A percentile compares a stretch with the other conserved stretches of the same genome.
phyloP scores from a whole-genome alignment of 1,140 invertebrate genomes.

The Spodoptera litura region DNA sequence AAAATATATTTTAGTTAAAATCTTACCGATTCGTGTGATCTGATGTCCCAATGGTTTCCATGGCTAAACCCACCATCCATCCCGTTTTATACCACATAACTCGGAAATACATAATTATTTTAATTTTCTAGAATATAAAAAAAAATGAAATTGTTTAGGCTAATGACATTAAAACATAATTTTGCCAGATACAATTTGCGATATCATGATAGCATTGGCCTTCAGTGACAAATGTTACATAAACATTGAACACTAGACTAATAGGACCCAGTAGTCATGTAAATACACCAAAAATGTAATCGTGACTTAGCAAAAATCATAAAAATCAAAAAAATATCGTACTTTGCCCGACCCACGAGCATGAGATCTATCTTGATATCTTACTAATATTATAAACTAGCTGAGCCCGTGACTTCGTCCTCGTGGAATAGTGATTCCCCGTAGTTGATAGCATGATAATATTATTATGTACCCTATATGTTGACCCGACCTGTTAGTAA shows the following conservation, averaged over 20 bases:
- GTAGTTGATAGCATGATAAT: no score
- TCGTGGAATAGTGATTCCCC: no score
- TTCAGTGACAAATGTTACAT: not conserved
- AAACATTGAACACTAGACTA: no score
- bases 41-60: slow-evolving; percentile 1
- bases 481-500: no score
- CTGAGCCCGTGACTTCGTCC: no score
- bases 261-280: not conserved
- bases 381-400: no score
- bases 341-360: no score
- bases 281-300: no score
- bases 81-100: slow-evolving; percentile 20
- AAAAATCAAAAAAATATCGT: no score
- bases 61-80: not conserved
- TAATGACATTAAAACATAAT: slow-evolving; percentile 27
- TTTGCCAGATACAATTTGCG: slow-evolving; percentile 10
- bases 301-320: no score
- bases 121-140: slow-evolving; percentile 38
- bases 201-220: slow-evolving; percentile 10
- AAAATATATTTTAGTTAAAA: not conserved
- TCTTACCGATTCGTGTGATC: slow-evolving; percentile 11
- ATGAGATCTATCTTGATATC: no score
- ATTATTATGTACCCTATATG: no score
- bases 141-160: slow-evolving; percentile 13
- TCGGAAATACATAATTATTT: slow-evolving; percentile 41